Conservation (phyloP, 2,888 invertebrate species). For the Choristoneura rosaceana region DNA sequence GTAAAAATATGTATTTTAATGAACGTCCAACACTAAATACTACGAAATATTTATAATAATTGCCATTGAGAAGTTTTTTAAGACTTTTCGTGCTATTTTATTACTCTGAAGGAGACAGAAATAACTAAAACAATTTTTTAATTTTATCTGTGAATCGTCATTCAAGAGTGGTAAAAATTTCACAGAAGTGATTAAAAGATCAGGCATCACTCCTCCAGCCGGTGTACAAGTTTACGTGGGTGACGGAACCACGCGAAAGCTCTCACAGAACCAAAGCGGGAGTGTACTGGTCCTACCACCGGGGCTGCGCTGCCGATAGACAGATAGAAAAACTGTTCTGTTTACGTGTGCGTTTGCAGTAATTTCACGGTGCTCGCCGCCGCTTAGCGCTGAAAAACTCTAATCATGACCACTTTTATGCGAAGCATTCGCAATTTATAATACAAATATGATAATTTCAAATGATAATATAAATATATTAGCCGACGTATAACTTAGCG, state of each 20-base stretch:
- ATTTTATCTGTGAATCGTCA: too few species aligned
- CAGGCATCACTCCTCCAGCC: too few species aligned
- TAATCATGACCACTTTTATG: constrained; percentile 65
- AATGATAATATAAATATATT: constrained; percentile 72
- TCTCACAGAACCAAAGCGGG: background rate
- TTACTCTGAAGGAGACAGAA: background rate
- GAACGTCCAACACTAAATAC: too few species aligned
- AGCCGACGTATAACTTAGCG: constrained; percentile 53
- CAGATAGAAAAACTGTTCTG: constrained; percentile 46
- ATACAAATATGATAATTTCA: constrained; percentile 73
- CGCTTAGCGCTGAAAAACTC: constrained; percentile 68
- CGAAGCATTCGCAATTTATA: constrained; percentile 63
- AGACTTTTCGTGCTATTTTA: background rate
- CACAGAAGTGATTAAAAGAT: too few species aligned
- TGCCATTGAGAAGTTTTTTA: too few species aligned
- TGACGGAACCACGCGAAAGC: too few species aligned
- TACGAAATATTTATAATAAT: too few species aligned
- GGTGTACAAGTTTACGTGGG: too few species aligned
- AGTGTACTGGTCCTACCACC: background rate
- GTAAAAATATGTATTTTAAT: background rate
- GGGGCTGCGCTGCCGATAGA: background rate
- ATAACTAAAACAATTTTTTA: too few species aligned
- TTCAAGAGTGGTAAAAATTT: too few species aligned
- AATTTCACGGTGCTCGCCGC: constrained; percentile 73
- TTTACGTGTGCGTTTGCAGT: constrained; percentile 58